Evolutionary conservation across 2,888 invertebrate genomes (phyloP).

Genomic region (Apoda limacodes): DNA sequence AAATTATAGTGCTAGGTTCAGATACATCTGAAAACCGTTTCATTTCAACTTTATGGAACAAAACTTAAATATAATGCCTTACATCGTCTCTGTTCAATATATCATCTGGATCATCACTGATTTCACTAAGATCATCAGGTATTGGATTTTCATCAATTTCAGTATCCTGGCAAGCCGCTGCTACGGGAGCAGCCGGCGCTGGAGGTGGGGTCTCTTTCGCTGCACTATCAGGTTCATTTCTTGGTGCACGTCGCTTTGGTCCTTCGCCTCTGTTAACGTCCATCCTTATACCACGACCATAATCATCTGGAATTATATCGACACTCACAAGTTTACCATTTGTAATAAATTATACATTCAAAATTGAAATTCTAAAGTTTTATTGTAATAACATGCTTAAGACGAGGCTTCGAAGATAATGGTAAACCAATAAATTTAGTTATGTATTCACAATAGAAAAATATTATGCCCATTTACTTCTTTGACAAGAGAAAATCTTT

Average conservation of each 20-base stretch:
- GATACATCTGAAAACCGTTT: neutral
- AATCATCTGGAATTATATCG: conserved; percentile 39
- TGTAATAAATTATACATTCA: too few species aligned
- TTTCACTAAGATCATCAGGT: conserved; percentile 84
- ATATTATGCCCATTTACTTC: too few species aligned
- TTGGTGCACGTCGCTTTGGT: conserved; percentile 48
- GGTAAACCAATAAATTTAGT: too few species aligned
- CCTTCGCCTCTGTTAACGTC: conserved; percentile 39
- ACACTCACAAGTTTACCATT: too few species aligned
- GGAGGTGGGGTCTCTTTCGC: conserved; percentile 43
- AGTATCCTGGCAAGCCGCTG: conserved; percentile 38
- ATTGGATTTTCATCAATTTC: conserved; percentile 65
- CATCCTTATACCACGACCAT: conserved; percentile 53
- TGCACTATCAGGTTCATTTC: conserved; percentile 41
- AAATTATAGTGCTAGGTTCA: too few species aligned
- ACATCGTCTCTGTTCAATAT: conserved; percentile 84
- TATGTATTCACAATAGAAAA: too few species aligned
- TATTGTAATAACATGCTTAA: too few species aligned
- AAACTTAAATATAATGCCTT: conserved; percentile 21
- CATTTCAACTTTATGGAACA: neutral
- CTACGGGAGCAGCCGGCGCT: conserved; percentile 36
- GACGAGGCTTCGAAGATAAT: too few species aligned
- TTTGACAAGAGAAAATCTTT: too few species aligned
- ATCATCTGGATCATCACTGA: conserved; percentile 90
- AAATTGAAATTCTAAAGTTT: too few species aligned